These are phyloP conservation scores for Limnephilus rhombicus DNA, from an alignment of 2,888 invertebrate species.

Conservation along the genomic window DNA sequence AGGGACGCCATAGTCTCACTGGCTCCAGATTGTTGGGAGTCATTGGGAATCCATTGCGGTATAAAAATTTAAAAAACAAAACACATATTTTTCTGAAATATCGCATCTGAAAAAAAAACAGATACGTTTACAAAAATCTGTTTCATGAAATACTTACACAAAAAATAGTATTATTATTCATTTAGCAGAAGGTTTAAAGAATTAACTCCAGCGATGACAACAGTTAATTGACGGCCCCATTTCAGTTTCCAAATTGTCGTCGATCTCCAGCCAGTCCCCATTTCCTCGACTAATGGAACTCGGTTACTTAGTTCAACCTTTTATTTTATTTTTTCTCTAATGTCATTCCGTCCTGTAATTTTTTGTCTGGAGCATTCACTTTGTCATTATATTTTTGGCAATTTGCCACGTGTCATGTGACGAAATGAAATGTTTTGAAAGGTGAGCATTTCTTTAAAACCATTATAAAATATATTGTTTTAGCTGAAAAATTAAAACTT, in stretches of 20 bases:
- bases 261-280: neutral
- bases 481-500: neutral
- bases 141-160: too few species aligned
- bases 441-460: neutral
- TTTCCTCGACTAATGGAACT: slow-evolving; percentile 6
- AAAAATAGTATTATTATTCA: neutral
- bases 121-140: too few species aligned
- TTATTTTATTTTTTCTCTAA: slow-evolving; percentile 7
- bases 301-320: neutral
- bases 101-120: too few species aligned
- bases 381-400: neutral
- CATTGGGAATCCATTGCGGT: too few species aligned
- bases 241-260: slow-evolving; percentile 29
- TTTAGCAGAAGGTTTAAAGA: neutral
- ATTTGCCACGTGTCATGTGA: neutral
- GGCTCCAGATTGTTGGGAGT: too few species aligned
- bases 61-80: too few species aligned
- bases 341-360: neutral
- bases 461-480: neutral
- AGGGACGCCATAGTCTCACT: too few species aligned
- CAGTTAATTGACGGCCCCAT: slow-evolving; percentile 30
- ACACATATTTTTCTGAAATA: too few species aligned
- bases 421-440: neutral
- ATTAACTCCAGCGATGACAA: neutral
- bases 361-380: neutral